Percentiles rank a stretch among this genome's conserved stretches.
phyloP scores from a whole-genome alignment of 2,797 vertebrate species.

The Eulemur rubriventer region DNA sequence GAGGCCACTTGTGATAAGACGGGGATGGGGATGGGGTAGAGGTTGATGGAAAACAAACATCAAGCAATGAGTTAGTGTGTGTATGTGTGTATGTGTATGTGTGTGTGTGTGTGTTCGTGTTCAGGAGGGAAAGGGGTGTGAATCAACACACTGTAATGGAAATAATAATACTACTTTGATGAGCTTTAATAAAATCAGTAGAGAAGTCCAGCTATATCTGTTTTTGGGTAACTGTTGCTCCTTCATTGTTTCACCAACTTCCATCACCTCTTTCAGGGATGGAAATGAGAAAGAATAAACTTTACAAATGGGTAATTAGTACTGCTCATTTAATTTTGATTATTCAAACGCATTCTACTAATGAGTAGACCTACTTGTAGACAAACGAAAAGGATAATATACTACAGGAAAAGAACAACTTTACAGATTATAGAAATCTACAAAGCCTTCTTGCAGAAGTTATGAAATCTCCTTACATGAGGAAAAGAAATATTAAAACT shows the following conservation, averaged over 20 bases:
- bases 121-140: neutral
- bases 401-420: neutral
- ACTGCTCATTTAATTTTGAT: slow-evolving; percentile 12
- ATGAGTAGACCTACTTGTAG: neutral
- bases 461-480: neutral
- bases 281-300: neutral
- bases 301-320: slow-evolving; percentile 35
- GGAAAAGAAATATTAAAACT: neutral
- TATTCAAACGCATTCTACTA: neutral
- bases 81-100: neutral
- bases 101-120: neutral
- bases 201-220: neutral
- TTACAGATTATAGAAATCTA: neutral
- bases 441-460: neutral
- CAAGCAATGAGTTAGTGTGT: neutral
- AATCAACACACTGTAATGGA: neutral
- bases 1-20: slow-evolving; percentile 56
- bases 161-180: neutral
- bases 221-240: neutral
- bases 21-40: neutral
- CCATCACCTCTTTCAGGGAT: neutral
- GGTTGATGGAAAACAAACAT: neutral
- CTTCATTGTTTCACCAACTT: neutral
- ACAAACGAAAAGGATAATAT: neutral
- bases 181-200: neutral